Conservation (phyloP, 2,888 invertebrate genomes). For the Agriopis leucophaearia region DNA sequence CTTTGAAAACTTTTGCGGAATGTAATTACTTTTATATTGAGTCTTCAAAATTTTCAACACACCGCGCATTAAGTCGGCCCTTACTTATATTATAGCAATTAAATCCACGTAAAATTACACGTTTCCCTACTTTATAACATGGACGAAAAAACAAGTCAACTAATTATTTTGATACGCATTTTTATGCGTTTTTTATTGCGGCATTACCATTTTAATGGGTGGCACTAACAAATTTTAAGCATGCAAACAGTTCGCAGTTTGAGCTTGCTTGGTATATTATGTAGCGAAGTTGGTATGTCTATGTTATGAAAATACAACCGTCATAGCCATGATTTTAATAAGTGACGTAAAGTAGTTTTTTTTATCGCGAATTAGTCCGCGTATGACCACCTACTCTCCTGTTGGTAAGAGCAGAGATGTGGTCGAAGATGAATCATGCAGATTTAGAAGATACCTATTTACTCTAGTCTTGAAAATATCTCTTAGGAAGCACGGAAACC, state of each 20-base stretch:
- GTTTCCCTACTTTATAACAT: constrained; percentile 19
- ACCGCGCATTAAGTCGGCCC: neutral
- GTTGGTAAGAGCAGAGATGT: too few species aligned
- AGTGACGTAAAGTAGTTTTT: too few species aligned
- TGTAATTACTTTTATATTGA: constrained; percentile 2
- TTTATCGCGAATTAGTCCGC: too few species aligned
- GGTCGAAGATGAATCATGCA: too few species aligned
- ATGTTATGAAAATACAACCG: too few species aligned
- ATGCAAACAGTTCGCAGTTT: constrained; percentile 20
- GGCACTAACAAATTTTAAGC: constrained; percentile 24
- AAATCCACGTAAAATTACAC: constrained; percentile 20
- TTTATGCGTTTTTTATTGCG: constrained; percentile 26
- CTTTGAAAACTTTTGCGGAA: constrained; percentile 7
- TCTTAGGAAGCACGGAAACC: too few species aligned
- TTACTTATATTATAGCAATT: constrained; percentile 9
- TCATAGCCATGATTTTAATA: too few species aligned
- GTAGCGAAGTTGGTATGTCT: too few species aligned
- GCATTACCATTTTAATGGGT: constrained; percentile 28
- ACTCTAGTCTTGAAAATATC: too few species aligned
- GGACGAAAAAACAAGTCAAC: constrained; percentile 25
- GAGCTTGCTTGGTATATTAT: neutral
- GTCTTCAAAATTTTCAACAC: neutral
- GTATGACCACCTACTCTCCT: too few species aligned
- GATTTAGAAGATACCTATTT: too few species aligned
- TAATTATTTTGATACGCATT: constrained; percentile 25